Percentiles rank a stretch among this genome's conserved stretches.
These are phyloP conservation scores for Mythimna pallens DNA, from an alignment of 2,888 invertebrate genomes.

Conservation along the genomic window DNA sequence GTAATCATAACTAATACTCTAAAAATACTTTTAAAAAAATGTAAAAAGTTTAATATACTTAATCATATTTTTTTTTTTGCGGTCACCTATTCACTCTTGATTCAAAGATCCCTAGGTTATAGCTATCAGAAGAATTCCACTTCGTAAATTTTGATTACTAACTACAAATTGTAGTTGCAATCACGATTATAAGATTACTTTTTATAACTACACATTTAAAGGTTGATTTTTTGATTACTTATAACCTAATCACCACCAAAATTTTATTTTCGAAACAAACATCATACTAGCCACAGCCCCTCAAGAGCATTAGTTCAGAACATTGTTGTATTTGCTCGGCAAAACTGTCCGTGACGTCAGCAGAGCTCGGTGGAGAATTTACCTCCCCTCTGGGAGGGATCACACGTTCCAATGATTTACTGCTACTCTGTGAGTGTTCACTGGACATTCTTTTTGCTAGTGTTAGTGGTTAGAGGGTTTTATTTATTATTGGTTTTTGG, in stretches of 20 bases:
- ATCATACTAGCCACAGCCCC: not conserved
- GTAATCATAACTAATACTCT: too few species aligned
- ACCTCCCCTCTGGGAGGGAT: slow-evolving; percentile 53
- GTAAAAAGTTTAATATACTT: too few species aligned
- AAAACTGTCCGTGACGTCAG: slow-evolving; percentile 55
- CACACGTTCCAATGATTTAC: slow-evolving; percentile 61
- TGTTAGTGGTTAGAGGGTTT: not conserved
- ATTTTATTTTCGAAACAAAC: not conserved
- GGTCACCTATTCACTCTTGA: too few species aligned
- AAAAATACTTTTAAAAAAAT: too few species aligned
- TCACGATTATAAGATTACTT: too few species aligned
- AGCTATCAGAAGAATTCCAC: too few species aligned
- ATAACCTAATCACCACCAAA: not conserved
- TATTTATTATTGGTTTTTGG: not conserved
- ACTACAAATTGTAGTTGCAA: too few species aligned
- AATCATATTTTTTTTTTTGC: too few species aligned
- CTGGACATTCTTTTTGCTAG: slow-evolving; percentile 33
- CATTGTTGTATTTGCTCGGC: slow-evolving; percentile 43
- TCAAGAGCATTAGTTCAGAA: slow-evolving; percentile 26
- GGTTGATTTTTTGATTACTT: too few species aligned
- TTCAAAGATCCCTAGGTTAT: too few species aligned
- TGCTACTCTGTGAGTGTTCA: slow-evolving; percentile 34
- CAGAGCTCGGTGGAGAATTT: slow-evolving; percentile 42
- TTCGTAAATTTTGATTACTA: too few species aligned
- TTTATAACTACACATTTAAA: too few species aligned